Evolutionary conservation across 2,113 vertebrate genomes (phyloP).

Genomic region (Chiloscyllium plagiosum): DNA sequence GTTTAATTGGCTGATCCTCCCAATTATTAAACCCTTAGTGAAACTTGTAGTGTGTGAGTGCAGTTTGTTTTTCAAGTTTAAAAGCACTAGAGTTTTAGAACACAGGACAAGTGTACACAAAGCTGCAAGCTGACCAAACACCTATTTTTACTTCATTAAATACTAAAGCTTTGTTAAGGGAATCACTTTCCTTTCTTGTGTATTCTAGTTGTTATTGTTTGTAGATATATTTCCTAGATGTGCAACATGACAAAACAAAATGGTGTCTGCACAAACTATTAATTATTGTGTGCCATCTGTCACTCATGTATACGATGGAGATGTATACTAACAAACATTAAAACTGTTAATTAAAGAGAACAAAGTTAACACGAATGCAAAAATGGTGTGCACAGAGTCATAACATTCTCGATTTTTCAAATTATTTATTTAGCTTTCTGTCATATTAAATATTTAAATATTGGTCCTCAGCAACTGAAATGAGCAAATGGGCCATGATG

Average conservation of each 20-base stretch:
- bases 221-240: background rate
- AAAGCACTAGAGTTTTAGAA: background rate
- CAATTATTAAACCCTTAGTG: background rate
- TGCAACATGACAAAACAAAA: background rate
- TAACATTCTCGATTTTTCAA: background rate
- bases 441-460: conserved; percentile 5
- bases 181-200: too few species aligned
- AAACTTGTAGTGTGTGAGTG: background rate
- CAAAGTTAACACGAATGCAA: background rate
- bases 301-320: background rate
- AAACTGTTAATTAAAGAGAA: conserved; percentile 9
- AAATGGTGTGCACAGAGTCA: background rate
- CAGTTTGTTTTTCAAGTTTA: background rate
- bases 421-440: background rate
- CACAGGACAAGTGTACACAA: background rate
- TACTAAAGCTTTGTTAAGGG: background rate
- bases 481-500: background rate
- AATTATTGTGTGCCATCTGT: background rate
- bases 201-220: background rate
- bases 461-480: background rate
- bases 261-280: background rate
- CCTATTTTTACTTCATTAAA: background rate
- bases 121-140: background rate
- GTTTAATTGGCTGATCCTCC: background rate
- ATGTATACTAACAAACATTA: background rate